phyloP scores from a whole-genome alignment of 2,113 vertebrate genomes.

The Antechinus flavipes region DNA sequence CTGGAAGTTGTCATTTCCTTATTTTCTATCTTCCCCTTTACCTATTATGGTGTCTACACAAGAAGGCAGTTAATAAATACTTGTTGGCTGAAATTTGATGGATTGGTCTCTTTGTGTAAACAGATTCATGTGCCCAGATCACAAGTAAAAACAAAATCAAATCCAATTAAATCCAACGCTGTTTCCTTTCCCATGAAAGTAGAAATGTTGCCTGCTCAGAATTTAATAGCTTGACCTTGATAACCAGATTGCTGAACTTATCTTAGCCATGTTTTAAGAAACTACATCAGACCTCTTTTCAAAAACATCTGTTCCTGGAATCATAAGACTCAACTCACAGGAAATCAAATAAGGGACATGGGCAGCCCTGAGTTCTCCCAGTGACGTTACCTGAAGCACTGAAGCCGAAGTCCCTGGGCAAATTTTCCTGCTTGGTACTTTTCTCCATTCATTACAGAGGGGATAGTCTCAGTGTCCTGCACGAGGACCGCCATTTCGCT shows the following conservation, averaged over 20 bases:
- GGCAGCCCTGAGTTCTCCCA: neutral
- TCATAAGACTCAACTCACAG: neutral
- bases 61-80: neutral
- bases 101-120: neutral
- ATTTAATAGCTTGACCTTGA: neutral
- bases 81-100: neutral
- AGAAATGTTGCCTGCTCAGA: neutral
- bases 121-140: neutral
- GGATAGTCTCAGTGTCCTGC: conserved; percentile 89
- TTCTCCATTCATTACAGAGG: conserved; percentile 92
- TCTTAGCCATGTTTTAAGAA: neutral
- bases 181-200: neutral
- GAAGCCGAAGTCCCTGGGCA: conserved; percentile 89
- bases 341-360: neutral
- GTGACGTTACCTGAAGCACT: conserved; percentile 92
- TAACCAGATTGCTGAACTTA: neutral
- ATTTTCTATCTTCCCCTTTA: neutral
- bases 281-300: neutral
- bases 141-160: neutral
- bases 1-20: neutral
- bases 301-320: neutral
- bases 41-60: neutral
- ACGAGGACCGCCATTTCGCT: conserved; percentile 96
- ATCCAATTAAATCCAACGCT: neutral
- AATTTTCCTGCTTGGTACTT: conserved; percentile 90